A percentile compares a stretch with the other conserved stretches of the same genome.
phyloP scores from a whole-genome alignment of 2,888 invertebrate genomes.

The Meiosimyza decipiens region DNA sequence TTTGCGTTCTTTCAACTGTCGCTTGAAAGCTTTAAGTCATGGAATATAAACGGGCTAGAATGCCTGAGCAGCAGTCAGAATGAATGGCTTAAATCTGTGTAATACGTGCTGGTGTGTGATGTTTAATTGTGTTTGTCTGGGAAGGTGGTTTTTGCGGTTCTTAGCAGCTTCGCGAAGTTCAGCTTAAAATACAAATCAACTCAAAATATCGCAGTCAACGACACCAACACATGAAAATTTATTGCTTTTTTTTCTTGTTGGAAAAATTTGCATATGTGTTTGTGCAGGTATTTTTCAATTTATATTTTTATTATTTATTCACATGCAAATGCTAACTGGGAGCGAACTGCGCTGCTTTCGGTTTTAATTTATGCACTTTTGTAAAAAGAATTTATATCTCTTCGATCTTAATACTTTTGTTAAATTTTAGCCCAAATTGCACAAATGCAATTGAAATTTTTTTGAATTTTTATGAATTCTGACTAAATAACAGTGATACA shows the following conservation, averaged over 20 bases:
- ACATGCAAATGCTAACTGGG: background rate
- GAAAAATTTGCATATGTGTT: slow-evolving; percentile 29
- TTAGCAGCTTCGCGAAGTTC: background rate
- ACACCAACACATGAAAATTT: background rate
- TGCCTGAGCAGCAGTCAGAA: background rate
- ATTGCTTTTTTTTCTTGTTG: background rate
- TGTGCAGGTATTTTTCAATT: slow-evolving; percentile 25
- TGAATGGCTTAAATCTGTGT: background rate
- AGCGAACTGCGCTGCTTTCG: slow-evolving; percentile 4
- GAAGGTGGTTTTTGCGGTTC: background rate
- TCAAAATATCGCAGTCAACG: background rate
- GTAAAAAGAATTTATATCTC: no score
- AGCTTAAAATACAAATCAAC: background rate
- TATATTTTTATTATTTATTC: background rate
- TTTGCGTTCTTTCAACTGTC: background rate
- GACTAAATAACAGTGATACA: no score
- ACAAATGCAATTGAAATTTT: no score
- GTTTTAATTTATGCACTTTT: slow-evolving; percentile 27
- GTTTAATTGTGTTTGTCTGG: slow-evolving; percentile 1
- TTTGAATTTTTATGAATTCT: no score
- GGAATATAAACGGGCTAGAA: no score
- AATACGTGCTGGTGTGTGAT: background rate
- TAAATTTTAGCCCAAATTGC: no score
- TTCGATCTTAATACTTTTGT: no score
- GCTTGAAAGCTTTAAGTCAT: background rate